Conservation (phyloP, 2,888 invertebrate species). For the Epicampocera succincta region DNA sequence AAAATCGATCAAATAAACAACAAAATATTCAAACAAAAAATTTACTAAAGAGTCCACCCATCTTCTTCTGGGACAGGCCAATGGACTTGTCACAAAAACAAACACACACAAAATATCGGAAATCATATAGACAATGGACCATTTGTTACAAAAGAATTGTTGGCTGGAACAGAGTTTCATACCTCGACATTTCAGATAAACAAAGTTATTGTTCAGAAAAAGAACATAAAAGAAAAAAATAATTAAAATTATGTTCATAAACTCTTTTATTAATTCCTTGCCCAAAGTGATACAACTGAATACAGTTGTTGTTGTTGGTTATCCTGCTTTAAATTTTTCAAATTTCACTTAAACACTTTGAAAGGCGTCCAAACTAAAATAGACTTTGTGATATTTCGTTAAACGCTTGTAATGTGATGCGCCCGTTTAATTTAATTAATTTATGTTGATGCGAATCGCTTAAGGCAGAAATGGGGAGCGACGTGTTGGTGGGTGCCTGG, state of each 20-base stretch:
- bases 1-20: conserved; percentile 20
- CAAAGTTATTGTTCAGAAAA: too few species aligned
- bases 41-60: too few species aligned
- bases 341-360: conserved; percentile 25
- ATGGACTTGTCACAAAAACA: too few species aligned
- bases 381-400: conserved; percentile 28
- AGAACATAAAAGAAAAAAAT: conserved; percentile 20
- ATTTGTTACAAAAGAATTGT: not conserved
- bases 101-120: too few species aligned
- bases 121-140: not conserved
- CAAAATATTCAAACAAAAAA: conserved; percentile 26
- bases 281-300: conserved; percentile 35
- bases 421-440: conserved; percentile 77
- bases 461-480: conserved; percentile 44
- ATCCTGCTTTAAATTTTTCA: conserved; percentile 1
- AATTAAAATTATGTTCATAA: conserved; percentile 63
- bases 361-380: conserved; percentile 28
- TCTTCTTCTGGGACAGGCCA: conserved; percentile 7
- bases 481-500: not conserved
- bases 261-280: conserved; percentile 45
- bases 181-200: too few species aligned
- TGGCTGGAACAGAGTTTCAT: too few species aligned
- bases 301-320: not conserved
- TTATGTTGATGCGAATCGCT: conserved; percentile 77
- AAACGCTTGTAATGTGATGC: conserved; percentile 55